A percentile compares a stretch with the other conserved stretches of the same genome.
Evolutionary conservation across 30 jellyfish, hydroid and myxozoan genomes (phyloP).

Genomic region (Aurelia sp.): DNA sequence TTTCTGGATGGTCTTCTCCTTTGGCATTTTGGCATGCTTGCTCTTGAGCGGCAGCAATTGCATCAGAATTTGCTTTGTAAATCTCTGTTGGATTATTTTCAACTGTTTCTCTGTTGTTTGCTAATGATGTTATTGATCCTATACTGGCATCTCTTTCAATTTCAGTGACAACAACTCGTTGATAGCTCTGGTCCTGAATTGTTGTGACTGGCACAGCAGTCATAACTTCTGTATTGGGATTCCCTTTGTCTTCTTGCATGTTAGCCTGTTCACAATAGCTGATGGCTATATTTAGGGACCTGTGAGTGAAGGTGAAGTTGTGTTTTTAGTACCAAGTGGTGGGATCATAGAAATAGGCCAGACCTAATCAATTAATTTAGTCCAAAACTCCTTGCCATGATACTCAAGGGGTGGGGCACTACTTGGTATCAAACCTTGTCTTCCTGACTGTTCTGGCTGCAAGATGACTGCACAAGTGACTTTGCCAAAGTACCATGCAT

Average conservation of each 20-base stretch:
- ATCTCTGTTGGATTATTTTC: background rate
- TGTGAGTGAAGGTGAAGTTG: too few species aligned
- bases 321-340: too few species aligned
- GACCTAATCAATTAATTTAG: too few species aligned
- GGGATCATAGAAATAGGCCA: too few species aligned
- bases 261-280: background rate
- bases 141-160: slow-evolving; percentile 13
- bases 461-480: too few species aligned
- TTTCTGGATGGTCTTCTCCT: background rate
- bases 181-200: background rate
- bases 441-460: too few species aligned
- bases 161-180: slow-evolving; percentile 56
- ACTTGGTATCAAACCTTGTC: too few species aligned
- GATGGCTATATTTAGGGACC: too few species aligned
- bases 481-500: too few species aligned
- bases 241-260: background rate
- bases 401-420: too few species aligned
- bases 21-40: background rate
- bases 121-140: slow-evolving; percentile 1
- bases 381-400: too few species aligned
- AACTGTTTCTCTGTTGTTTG: background rate
- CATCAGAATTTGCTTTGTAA: background rate
- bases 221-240: background rate
- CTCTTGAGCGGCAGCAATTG: background rate
- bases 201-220: background rate